Conservation (phyloP, 1,140 invertebrate genomes). For the Drosophila micromelanica region DNA sequence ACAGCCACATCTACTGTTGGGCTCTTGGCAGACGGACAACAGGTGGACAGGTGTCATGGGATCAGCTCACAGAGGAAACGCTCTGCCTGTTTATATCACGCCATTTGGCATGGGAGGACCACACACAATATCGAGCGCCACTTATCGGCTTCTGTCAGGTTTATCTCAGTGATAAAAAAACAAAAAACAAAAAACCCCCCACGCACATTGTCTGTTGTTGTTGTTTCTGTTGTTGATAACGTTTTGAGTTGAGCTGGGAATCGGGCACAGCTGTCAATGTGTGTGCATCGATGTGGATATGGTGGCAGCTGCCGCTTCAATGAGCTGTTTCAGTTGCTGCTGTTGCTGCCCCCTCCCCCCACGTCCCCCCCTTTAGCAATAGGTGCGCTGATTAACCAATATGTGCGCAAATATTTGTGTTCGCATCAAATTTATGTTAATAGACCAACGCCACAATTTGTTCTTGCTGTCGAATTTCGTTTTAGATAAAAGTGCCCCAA, state of each 20-base stretch:
- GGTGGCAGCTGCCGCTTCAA: conserved; percentile 23
- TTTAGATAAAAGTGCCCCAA: conserved; percentile 26
- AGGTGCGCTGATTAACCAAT: conserved; percentile 65
- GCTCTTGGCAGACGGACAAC: background rate
- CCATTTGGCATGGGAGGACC: conserved; percentile 9
- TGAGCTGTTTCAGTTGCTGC: background rate
- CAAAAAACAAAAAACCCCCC: conserved; percentile 2
- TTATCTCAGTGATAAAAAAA: conserved; percentile 35
- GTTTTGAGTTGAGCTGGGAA: conserved; percentile 74
- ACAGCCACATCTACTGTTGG: no score
- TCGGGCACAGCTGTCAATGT: conserved; percentile 64
- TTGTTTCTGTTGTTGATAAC: conserved; percentile 47
- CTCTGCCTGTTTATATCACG: background rate
- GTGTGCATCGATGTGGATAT: conserved; percentile 23
- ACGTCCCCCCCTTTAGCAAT: background rate
- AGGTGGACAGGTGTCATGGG: conserved; percentile 26
- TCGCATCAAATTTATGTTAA: conserved; percentile 67
- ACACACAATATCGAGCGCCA: conserved; percentile 30
- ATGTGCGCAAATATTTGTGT: conserved; percentile 58
- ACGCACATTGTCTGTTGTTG: conserved; percentile 18
- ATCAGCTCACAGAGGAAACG: background rate
- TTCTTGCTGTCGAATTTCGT: conserved; percentile 19
- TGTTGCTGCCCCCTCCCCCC: conserved; percentile 11
- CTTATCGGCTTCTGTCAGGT: conserved; percentile 47
- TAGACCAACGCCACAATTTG: conserved; percentile 36